Evolutionary conservation across 2,888 invertebrate species (phyloP), one percentile per base, ranked within the genome.

Genomic region (Catocala nupta): DNA sequence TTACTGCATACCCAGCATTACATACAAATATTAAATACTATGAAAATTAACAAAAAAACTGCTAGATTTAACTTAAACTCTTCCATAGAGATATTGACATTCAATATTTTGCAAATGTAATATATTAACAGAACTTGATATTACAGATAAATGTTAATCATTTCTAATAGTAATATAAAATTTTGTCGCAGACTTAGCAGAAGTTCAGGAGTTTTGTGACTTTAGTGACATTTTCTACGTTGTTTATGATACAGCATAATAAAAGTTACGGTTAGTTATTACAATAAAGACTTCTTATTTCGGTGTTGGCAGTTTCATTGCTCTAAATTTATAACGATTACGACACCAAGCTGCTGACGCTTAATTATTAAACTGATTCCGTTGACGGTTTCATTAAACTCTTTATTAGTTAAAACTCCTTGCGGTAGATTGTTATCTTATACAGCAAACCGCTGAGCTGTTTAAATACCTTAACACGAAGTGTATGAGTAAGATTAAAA

Each of bases 311-410:
- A 70, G 74, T 82, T 86, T 85, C 81, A 86, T 81, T 84, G 86
- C 77, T 81, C 84, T 81, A 81, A 86, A 88, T 89, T 85, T 84
- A 81, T 85, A 83, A 81, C 79, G 82, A 85, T 88, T 87, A 84
- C 85, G 77, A 82, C 82, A 83, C 81, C 74, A 77, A 77, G 63
- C 67, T 59, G 71, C 65, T 77, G 77, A 71, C 71, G 73, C 67
- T 77, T 79, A 81, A 81, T 81, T 81, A 77, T 77, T 65, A 70
- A 77, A 78, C 72, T 67, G 75, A 78, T 78, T 77, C 76, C 68
- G 66, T 66, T 70, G 80, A 77, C 68, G 65, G 68, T 70, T 76
- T 77, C 74, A 78, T 80, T 80, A 78, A 68, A 68, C 65, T 72
- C 63, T 75, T 76, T 75, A 65, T 70, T 59, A 53, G 49, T 44